Conservation (phyloP, 2,888 invertebrate species). For the Ashinkailepas kermadecensis region DNA sequence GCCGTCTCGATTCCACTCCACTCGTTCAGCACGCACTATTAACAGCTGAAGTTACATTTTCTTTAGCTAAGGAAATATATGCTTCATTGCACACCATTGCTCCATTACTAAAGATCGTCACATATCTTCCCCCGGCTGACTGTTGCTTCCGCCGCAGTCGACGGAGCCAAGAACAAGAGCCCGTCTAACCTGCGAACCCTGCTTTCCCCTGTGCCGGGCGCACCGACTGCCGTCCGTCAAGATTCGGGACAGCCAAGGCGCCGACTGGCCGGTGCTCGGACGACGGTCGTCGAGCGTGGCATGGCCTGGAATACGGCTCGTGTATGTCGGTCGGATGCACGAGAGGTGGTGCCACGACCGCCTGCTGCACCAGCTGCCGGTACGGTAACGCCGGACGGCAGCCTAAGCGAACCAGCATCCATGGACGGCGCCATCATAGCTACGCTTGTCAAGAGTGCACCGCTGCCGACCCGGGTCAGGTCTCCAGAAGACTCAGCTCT, state of each 20-base stretch:
- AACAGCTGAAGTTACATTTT: no score
- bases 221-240: background rate
- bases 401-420: background rate
- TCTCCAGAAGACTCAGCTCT: slow-evolving; percentile 65
- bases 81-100: no score
- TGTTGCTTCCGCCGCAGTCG: background rate
- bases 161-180: background rate
- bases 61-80: no score
- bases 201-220: background rate
- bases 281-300: background rate
- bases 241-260: background rate
- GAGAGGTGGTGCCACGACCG: no score
- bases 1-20: no score
- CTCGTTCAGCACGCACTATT: no score
- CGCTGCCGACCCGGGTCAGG: slow-evolving; percentile 85
- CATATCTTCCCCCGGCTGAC: no score
- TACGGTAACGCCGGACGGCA: background rate
- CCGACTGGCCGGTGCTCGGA: background rate
- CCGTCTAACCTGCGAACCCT: background rate
- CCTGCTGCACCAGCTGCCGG: background rate
- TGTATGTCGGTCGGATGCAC: background rate
- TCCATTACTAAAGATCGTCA: no score
- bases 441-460: slow-evolving; percentile 72
- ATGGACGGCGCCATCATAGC: background rate
- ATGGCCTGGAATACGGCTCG: background rate